Percentiles rank a stretch among this genome's conserved stretches.
Evolutionary conservation across 1,140 invertebrate species (phyloP).

Genomic region (Metaphire vulgaris): DNA sequence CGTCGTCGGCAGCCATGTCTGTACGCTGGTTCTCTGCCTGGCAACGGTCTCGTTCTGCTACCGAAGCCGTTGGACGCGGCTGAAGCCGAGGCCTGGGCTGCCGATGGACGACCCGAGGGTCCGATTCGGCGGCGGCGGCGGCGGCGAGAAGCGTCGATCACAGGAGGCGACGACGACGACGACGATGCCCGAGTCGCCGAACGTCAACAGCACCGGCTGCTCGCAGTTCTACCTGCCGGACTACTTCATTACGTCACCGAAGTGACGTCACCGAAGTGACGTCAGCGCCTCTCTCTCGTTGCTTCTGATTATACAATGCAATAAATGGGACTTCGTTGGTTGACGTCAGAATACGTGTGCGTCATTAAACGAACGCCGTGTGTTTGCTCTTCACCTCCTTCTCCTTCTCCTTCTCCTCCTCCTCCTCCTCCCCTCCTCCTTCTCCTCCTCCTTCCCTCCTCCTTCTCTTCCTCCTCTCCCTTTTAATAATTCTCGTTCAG

Average conservation of each 20-base stretch:
- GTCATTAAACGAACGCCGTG: no score
- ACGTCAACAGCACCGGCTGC: not conserved
- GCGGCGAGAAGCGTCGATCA: no score
- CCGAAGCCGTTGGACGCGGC: not conserved
- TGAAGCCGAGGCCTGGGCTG: not conserved
- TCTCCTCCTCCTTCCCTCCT: not conserved
- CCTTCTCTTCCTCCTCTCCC: not conserved
- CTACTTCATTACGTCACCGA: not conserved
- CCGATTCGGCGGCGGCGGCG: no score
- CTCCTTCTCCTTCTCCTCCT: no score
- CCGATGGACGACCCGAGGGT: no score
- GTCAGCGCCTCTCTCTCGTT: no score
- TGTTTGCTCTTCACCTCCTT: no score
- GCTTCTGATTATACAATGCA: no score
- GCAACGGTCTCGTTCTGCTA: constrained; percentile 40
- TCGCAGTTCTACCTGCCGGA: not conserved
- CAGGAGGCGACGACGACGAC: not conserved
- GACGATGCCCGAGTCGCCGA: not conserved
- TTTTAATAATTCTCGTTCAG: not conserved
- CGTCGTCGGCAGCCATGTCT: constrained; percentile 47
- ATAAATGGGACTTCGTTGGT: no score
- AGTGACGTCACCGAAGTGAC: constrained; percentile 1
- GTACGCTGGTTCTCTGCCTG: constrained; percentile 45
- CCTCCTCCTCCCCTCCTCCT: not conserved
- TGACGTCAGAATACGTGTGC: no score